These are phyloP conservation scores for Austrofundulus limnaeus DNA, from an alignment of 2,113 vertebrate species.

Conservation along the genomic window DNA sequence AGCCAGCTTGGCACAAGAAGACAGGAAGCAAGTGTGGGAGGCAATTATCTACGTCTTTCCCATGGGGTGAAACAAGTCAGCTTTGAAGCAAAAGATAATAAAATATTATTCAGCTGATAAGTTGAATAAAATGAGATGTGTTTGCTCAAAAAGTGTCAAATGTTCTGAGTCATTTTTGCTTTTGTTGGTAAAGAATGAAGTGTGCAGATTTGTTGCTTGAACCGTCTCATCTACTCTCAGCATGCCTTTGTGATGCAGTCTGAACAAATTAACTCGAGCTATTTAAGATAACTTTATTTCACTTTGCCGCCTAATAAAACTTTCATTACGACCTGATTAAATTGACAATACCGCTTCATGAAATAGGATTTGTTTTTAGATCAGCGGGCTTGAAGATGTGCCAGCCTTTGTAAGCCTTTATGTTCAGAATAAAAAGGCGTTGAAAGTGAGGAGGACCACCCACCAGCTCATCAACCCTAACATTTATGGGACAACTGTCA, in stretches of 20 bases:
- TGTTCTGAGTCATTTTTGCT: no score
- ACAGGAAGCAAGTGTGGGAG: slow-evolving; percentile 22
- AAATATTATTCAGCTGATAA: slow-evolving; percentile 1
- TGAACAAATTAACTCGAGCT: background rate
- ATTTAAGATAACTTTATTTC: no score
- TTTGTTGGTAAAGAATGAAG: no score
- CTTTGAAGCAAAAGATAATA: no score
- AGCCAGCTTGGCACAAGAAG: slow-evolving; percentile 20
- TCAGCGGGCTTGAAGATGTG: background rate
- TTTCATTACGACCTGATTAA: background rate
- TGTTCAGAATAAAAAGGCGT: slow-evolving; percentile 5
- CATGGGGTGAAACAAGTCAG: background rate
- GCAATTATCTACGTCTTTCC: slow-evolving; percentile 4
- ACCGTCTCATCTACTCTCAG: background rate
- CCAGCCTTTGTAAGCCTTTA: background rate
- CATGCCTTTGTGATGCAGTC: background rate
- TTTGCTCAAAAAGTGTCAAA: no score
- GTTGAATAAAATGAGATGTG: no score
- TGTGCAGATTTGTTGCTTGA: background rate
- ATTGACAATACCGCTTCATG: background rate
- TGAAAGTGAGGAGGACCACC: slow-evolving; percentile 52
- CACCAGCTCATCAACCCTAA: slow-evolving; percentile 26
- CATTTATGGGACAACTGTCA: slow-evolving; percentile 53
- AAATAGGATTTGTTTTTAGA: slow-evolving; percentile 1
- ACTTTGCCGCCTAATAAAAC: no score